Base-by-base conservation (phyloP, 2,113 vertebrate genomes). In the Platycercus adscitus region DNA sequence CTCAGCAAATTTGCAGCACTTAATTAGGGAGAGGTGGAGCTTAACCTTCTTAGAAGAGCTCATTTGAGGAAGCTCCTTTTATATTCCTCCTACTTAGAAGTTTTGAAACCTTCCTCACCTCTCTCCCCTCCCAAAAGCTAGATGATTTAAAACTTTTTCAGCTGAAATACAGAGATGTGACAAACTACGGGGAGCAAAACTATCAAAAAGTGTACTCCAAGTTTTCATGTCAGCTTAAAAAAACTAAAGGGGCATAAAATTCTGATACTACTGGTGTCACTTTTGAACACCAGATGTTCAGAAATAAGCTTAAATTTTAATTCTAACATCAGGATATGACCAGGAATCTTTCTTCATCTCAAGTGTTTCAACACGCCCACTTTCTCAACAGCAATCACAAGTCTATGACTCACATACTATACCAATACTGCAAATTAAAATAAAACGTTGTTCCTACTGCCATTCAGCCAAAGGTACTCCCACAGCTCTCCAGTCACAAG, bases 401-500 rank as follows among this genome's bases (percentile, higher is more conserved):
- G 84, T 60, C 86, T 84, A 1, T 96, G 95, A 96, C 91, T 96
- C 93, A 95, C 75, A 10, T 14, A 25, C 81, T 93, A 46, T 1
- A 53, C 58, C 84, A 82, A 70, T 3, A 85, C 41, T 85, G 89
- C 41, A 87, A 91, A 89, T 53, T 19, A 69, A 69, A 72, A 81
- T 44, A 91, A 81, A 91, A 95, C 28, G 28, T 47, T 72, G 20
- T 49, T 69, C 52, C 41, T 77, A 4, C 28, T 94, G 78, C 81
- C n/a, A 2, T 79, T 80, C 53, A 88, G 35, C 70, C 84, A 87
- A 46, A 76, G 35, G 49, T 44, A 87, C 87, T 95, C 94, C 93
- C 66, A 89, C 94, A 95, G 70, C 81, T 95, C 71, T 25, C 53
- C 53, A 70, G 89, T 94, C 91, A 94, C 75, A 91, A 94, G 93